Conservation (phyloP, 2,888 invertebrate species). For the Salticus scenicus region DNA sequence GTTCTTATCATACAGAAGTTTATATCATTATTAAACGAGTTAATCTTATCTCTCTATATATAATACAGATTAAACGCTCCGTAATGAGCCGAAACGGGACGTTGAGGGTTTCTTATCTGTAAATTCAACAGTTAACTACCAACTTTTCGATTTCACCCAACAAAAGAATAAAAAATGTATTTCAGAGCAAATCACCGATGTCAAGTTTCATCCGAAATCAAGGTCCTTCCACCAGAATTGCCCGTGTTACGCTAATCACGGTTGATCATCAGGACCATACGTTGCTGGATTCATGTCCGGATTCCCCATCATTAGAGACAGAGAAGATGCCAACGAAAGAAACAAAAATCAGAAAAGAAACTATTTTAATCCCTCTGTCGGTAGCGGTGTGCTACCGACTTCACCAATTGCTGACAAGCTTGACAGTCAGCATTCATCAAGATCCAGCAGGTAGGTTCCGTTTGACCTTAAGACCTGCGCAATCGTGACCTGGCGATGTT, state of each 20-base stretch:
- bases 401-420: constrained; percentile 32
- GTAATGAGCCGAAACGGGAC: too few relatives aligned
- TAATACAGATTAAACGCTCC: too few relatives aligned
- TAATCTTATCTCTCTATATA: too few relatives aligned
- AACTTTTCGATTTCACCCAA: too few relatives aligned
- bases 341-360: not conserved
- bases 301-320: constrained; percentile 12
- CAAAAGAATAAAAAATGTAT: too few relatives aligned
- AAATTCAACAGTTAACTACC: too few relatives aligned
- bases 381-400: constrained; percentile 42
- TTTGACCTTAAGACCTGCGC: constrained; percentile 27
- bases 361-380: constrained; percentile 30
- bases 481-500: not conserved
- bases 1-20: too few relatives aligned
- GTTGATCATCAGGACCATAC: constrained; percentile 31
- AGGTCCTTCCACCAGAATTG: constrained; percentile 23
- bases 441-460: constrained; percentile 27
- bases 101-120: too few relatives aligned
- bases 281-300: constrained; percentile 11
- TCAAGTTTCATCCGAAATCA: not conserved
- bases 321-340: not conserved
- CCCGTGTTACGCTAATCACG: constrained; percentile 26
- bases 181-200: not conserved
- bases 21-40: too few relatives aligned
- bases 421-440: constrained; percentile 49